A percentile compares a stretch with the other conserved stretches of the same genome.
Conservation (phyloP, 2,888 invertebrate species). For the Tridacna crocea region DNA sequence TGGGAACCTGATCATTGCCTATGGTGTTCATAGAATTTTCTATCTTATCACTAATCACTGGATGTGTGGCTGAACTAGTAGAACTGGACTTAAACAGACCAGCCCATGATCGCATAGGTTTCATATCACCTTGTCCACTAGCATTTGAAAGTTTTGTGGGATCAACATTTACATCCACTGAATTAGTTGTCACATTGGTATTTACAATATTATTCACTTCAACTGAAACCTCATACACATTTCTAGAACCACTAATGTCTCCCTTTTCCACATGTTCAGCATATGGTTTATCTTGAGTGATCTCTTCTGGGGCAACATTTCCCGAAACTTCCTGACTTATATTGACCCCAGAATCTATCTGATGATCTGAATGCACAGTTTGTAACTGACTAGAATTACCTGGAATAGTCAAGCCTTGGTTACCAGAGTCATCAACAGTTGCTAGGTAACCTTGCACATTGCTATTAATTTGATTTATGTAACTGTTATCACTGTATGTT, state of each 20-base stretch:
- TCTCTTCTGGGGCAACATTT: background rate
- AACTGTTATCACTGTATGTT: background rate
- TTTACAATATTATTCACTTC: background rate
- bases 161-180: background rate
- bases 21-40: slow-evolving; percentile 30
- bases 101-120: slow-evolving; percentile 69
- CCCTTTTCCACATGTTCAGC: background rate
- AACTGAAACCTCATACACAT: background rate
- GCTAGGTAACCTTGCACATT: background rate
- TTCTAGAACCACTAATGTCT: background rate
- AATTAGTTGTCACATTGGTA: background rate
- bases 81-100: slow-evolving; percentile 64
- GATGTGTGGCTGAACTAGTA: slow-evolving; percentile 25
- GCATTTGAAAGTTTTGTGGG: background rate
- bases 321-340: slow-evolving; percentile 14
- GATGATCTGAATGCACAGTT: background rate
- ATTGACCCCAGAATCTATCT: slow-evolving; percentile 4
- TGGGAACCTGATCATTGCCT: slow-evolving; percentile 35
- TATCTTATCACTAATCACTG: slow-evolving; percentile 25
- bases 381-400: slow-evolving; percentile 19
- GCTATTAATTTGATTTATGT: background rate
- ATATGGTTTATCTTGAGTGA: slow-evolving; percentile 2
- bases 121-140: slow-evolving; percentile 16
- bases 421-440: slow-evolving; percentile 7
- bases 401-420: background rate